Evolutionary conservation across 1,140 invertebrate species (phyloP).

Genomic region (Yoshiicerus persimilis): DNA sequence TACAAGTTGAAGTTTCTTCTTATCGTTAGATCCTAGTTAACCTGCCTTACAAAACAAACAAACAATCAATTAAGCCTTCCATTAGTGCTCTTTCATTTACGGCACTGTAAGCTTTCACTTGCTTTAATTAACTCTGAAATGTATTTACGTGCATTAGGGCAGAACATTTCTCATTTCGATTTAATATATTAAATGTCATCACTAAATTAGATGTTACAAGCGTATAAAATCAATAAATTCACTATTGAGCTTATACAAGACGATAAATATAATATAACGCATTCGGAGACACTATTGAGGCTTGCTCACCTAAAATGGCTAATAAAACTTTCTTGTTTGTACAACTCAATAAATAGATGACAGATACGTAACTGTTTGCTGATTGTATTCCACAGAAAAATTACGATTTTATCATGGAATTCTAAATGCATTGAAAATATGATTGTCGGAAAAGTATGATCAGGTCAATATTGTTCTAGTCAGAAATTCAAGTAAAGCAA

Average conservation of each 20-base stretch:
- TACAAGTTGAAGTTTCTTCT: background rate
- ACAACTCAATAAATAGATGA: background rate
- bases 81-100: background rate
- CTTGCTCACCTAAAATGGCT: background rate
- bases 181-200: background rate
- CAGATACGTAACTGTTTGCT: background rate
- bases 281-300: background rate
- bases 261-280: background rate
- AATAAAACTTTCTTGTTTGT: background rate
- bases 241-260: background rate
- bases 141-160: background rate
- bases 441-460: background rate
- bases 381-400: background rate
- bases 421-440: background rate
- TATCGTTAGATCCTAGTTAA: background rate
- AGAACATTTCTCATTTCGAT: background rate
- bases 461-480: constrained; percentile 7
- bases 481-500: background rate
- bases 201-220: background rate
- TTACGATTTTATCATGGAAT: background rate
- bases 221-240: background rate
- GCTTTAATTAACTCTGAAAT: background rate
- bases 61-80: background rate
- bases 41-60: too few relatives aligned
- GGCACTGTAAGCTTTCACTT: background rate